A percentile compares a stretch with the other conserved stretches of the same genome.
These are phyloP conservation scores for Drosophila algonquin DNA, from an alignment of 2,888 invertebrate species.

Conservation along the genomic window DNA sequence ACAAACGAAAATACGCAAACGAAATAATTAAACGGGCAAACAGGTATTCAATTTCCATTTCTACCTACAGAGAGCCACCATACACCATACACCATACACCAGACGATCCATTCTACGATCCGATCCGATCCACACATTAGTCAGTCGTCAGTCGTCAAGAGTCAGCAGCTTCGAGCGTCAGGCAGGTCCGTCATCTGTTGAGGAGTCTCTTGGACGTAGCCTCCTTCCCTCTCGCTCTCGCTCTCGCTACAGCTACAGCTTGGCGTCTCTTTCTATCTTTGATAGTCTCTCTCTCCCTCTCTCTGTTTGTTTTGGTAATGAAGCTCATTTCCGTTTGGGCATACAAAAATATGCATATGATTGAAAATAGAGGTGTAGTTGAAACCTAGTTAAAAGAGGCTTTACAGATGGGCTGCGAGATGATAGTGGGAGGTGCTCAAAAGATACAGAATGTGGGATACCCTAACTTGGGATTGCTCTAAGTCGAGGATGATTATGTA, in stretches of 20 bases:
- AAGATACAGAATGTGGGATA: neutral
- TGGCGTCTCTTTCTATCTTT: slow-evolving; percentile 13
- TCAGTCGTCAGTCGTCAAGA: slow-evolving; percentile 47
- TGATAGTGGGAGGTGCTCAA: neutral
- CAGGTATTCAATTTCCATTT: slow-evolving; percentile 69
- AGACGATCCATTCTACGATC: slow-evolving; percentile 49
- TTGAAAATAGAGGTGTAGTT: slow-evolving; percentile 22
- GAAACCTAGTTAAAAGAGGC: slow-evolving; percentile 7
- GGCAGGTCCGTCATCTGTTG: slow-evolving; percentile 39
- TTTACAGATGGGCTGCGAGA: neutral
- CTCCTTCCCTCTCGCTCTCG: slow-evolving; percentile 28
- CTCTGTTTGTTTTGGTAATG: slow-evolving; percentile 83
- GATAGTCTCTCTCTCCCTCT: slow-evolving; percentile 24
- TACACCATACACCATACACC: neutral
- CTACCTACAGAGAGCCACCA: slow-evolving; percentile 28
- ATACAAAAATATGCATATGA: slow-evolving; percentile 56
- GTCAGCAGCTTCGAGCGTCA: slow-evolving; percentile 18
- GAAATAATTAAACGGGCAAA: slow-evolving; percentile 79
- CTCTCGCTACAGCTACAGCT: slow-evolving; percentile 33
- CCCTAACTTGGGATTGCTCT: neutral
- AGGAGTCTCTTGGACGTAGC: slow-evolving; percentile 24
- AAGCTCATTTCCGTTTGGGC: slow-evolving; percentile 81
- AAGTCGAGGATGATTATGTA: too few species aligned
- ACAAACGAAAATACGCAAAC: slow-evolving; percentile 66
- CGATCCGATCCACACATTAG: slow-evolving; percentile 56